Base-by-base conservation (phyloP, 2,888 invertebrate genomes). In the Drosophila testacea region DNA sequence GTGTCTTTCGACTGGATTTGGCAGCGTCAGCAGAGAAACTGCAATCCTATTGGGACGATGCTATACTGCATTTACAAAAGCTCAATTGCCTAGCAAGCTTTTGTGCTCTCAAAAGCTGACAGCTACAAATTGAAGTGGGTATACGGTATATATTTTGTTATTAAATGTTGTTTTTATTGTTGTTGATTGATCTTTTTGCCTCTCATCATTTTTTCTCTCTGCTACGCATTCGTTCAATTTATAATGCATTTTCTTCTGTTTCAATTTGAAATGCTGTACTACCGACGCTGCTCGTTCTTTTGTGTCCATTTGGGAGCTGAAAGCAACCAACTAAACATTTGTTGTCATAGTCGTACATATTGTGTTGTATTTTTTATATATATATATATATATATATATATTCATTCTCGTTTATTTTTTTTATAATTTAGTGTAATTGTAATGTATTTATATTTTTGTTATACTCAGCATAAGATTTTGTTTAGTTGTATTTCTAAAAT, bases 401-500 rank as follows among this genome's bases (percentile, higher is more conserved):
- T 77, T 72, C 69, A 71, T 79, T 80, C 56, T 85, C 71, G 61
- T 76, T 75, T 69, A 68, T 78, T 66, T 79, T 48, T 34, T 69
- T 56, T 56, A 59, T 64, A 64, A 64, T 73, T 71, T 76, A 79
- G 64, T 75, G 83, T 81, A 83, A 80, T 81, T 73, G 71, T 82
- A 81, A 79, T 84, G 82, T 83, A 83, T 63, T 82, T 71, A 66
- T 62, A 46, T 39, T 62, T 32, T 46, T 46, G 1, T 71, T 78
- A 83, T 87, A 78, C 82, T 83, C 83, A 83, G 87, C 87, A 83
- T 87, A 87, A 83, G 82, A 83, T 83, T 83, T 84, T 81, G 69
- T 86, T 77, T 82, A 86, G 81, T 72, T 72, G 55, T 66, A 74
- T 69, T 71, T 55, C 75, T 78, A 73, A 73, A 61, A 73, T 68